Base-by-base conservation (phyloP, 2,888 invertebrate genomes). In the Luffia ferchaultella region DNA sequence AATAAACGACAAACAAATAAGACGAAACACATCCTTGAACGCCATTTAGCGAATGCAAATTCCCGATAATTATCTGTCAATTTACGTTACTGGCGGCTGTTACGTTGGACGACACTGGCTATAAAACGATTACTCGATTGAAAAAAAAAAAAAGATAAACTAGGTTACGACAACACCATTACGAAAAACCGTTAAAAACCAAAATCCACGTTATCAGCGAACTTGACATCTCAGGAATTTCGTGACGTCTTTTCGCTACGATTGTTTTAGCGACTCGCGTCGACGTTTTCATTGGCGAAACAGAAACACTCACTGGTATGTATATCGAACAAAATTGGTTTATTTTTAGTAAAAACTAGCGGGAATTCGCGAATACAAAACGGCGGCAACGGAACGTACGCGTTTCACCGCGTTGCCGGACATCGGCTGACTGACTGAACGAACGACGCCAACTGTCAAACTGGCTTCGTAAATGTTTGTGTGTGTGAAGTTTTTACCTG, bases 401-500 rank as follows among this genome's bases (percentile, higher is more conserved):
- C 63, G 67, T 65, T 63, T 5, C 42, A 46, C 50, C 77, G 76
- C 78, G 73, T 68, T 76, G 79, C 79, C 78, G 77, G 67, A 65
- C 76, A 70, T 73, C 78, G 80, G 74, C 77, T 73, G 73, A 83
- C 82, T 82, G 79, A 77, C 63, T 66, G 62, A 62, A n/a, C 63
- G 62, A 58, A 58, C 18, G 61, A 62, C 62, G 67, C 62, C 67
- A 76, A 75, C 76, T 76, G 79, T 77, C 79, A 80, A 82, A 80
- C 80, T 73, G 69, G 79, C 75, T 76, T 64, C 57, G 50, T 50
- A 54, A 46, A 54, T 54, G 56, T 18, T 53, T 53, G 50, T 53
- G 53, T 57, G 55, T 59, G 30, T 3, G 30, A 30, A 30, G 30
- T 30, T 30, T 30, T 3, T 30, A 12, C 30, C 5, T 30, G 30